phyloP scores from a whole-genome alignment of 2,888 invertebrate genomes.

The Antheraea assamensis region DNA sequence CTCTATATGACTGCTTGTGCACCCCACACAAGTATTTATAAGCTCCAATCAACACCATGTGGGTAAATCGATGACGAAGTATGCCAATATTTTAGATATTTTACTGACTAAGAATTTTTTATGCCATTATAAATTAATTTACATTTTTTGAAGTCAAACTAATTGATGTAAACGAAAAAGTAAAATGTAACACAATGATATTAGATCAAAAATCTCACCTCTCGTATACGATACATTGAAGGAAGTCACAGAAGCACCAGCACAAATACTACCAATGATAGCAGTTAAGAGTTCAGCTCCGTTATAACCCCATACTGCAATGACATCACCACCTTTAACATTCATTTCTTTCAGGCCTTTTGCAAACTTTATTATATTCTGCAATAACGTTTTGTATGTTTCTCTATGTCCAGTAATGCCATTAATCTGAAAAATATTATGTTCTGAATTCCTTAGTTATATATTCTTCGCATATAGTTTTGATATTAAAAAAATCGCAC shows the following conservation, averaged over 20 bases:
- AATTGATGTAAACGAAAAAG: too few relatives aligned
- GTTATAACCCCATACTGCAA: slow-evolving; percentile 46
- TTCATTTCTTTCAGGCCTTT: slow-evolving; percentile 66
- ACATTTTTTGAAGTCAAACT: too few relatives aligned
- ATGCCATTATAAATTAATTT: too few relatives aligned
- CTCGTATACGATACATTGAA: slow-evolving; percentile 77
- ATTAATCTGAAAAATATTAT: slow-evolving; percentile 32
- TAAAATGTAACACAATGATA: not conserved
- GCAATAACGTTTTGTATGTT: slow-evolving; percentile 69
- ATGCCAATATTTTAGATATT: too few relatives aligned
- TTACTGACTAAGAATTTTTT: too few relatives aligned
- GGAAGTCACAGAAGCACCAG: slow-evolving; percentile 76
- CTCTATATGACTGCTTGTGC: too few relatives aligned
- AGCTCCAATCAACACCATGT: too few relatives aligned
- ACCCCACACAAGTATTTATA: too few relatives aligned
- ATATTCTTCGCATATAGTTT: not conserved
- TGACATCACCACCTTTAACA: slow-evolving; percentile 76
- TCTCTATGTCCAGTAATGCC: slow-evolving; percentile 31
- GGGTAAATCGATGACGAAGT: too few relatives aligned
- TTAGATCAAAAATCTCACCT: slow-evolving; percentile 48
- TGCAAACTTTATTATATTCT: slow-evolving; percentile 72
- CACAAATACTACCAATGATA: slow-evolving; percentile 59
- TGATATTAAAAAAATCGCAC: too few relatives aligned
- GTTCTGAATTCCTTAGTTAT: not conserved
- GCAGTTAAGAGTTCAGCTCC: slow-evolving; percentile 72